phyloP scores from a whole-genome alignment of 2,797 vertebrate genomes.

The Halcyon chelicuti region DNA sequence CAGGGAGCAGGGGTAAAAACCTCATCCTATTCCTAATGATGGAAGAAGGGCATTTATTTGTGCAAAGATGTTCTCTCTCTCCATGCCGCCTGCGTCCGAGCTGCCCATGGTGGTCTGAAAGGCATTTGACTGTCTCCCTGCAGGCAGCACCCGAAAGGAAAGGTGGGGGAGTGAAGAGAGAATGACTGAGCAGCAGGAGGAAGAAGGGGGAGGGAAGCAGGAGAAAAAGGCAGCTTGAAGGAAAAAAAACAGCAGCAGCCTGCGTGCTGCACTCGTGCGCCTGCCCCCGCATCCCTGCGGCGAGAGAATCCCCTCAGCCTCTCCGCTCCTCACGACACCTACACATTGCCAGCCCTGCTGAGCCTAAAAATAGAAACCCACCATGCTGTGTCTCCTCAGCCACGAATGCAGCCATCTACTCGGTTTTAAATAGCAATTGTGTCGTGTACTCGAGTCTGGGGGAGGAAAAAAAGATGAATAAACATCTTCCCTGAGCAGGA shows the following conservation, averaged over 20 bases:
- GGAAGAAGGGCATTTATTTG: neutral
- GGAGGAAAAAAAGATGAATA: slow-evolving; percentile 24
- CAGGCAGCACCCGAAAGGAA: neutral
- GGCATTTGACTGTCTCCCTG: neutral
- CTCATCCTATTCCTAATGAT: neutral
- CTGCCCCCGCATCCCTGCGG: slow-evolving; percentile 37
- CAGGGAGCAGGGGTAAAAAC: neutral
- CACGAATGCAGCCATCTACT: neutral
- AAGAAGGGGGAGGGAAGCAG: neutral
- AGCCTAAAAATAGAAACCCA: slow-evolving; percentile 60
- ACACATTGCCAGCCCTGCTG: neutral
- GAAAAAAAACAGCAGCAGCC: neutral
- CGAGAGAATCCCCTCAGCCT: slow-evolving; percentile 36
- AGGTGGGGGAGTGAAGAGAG: neutral
- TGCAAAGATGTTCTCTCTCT: neutral
- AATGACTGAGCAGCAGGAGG: slow-evolving; percentile 8
- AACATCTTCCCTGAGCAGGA: neutral
- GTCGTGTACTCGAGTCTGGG: neutral
- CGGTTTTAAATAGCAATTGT: neutral
- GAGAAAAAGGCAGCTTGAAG: neutral
- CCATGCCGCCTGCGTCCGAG: neutral
- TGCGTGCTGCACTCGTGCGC: neutral
- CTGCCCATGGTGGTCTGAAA: neutral
- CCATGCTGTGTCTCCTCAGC: slow-evolving; percentile 27
- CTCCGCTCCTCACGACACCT: slow-evolving; percentile 20